Base-by-base conservation (phyloP, 2,113 vertebrate genomes). In the Gymnobelideus leadbeateri region DNA sequence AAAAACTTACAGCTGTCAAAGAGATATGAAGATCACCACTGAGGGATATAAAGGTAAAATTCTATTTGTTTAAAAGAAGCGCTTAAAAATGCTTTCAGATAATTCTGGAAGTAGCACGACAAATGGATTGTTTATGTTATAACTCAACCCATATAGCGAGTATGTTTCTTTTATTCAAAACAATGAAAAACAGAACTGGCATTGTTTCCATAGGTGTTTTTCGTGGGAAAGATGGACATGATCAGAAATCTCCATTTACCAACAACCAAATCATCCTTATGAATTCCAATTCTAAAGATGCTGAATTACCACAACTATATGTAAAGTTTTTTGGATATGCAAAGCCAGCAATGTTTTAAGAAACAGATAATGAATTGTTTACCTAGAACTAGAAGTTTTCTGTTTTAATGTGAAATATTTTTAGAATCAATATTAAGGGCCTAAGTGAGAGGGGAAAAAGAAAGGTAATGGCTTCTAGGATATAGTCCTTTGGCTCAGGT, bases 291-390 rank as follows among this genome's bases (percentile, higher is more conserved):
- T 95, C 53, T 94, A 43, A 51, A 95, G 57, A n/a, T 61, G 55
- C 91, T 96, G 91, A 52, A 95, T 61, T 93, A 95, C 90, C 8
- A 93, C 49, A 97, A 96, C 50, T 91, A 11, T 1, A 93, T 90
- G 96, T 91, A 28, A 97, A 97, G 95, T 84, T 93, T 89, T 96
- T 94, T 92, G 47, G 89, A 92, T 55, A 93, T 94, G 43, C 54
- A 95, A 96, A 97, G 94, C 43, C 51, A 84, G 47, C 47, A 95
- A 93, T 91, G 91, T 90, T 37, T 91, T 95, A 94, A 89, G 57
- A 96, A 97, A 95, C 31, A 93, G 91, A 94, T 53, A 93, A n/a
- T 77, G 19, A 94, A 84, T 24, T 93, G 10, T 89, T 49, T 94
- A 92, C 51, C 91, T 95, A 28, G 94, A 97, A 96, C 0, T 91